These are phyloP conservation scores for Stomatorhinus walkeri DNA, from an alignment of 2,797 vertebrate species.

Conservation along the genomic window DNA sequence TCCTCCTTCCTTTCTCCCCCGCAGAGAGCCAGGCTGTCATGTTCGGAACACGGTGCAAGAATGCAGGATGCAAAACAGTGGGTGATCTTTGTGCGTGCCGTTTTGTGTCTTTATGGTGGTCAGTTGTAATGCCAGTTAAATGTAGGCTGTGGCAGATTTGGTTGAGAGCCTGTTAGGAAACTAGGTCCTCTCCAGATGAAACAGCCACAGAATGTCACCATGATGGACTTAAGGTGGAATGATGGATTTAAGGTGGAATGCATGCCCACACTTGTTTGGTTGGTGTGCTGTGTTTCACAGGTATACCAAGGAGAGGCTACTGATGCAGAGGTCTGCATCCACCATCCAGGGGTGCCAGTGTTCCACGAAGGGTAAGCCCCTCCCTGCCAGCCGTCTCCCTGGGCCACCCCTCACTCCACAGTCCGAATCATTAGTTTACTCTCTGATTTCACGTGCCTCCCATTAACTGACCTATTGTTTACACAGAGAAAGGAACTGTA, in stretches of 20 bases:
- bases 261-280: background rate
- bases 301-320: slow-evolving; percentile 67
- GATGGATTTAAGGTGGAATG: background rate
- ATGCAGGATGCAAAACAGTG: slow-evolving; percentile 78
- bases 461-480: background rate
- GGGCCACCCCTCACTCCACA: background rate
- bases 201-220: background rate
- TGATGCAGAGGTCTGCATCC: slow-evolving; percentile 64
- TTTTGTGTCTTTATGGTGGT: background rate
- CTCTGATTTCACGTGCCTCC: background rate
- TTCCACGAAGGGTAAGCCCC: slow-evolving; percentile 86
- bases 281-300: slow-evolving; percentile 49
- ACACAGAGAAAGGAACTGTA: background rate
- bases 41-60: slow-evolving; percentile 75
- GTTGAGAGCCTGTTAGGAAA: background rate
- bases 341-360: slow-evolving; percentile 79
- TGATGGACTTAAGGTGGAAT: background rate
- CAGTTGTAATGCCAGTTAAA: background rate
- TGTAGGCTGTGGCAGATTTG: background rate
- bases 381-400: background rate
- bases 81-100: slow-evolving; percentile 40
- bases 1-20: slow-evolving; percentile 22
- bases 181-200: background rate
- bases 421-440: background rate
- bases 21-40: slow-evolving; percentile 49